Percentiles rank a stretch among this genome's conserved stretches.
phyloP scores from a whole-genome alignment of 1,140 invertebrate species.

The Eupristina koningsbergeri region DNA sequence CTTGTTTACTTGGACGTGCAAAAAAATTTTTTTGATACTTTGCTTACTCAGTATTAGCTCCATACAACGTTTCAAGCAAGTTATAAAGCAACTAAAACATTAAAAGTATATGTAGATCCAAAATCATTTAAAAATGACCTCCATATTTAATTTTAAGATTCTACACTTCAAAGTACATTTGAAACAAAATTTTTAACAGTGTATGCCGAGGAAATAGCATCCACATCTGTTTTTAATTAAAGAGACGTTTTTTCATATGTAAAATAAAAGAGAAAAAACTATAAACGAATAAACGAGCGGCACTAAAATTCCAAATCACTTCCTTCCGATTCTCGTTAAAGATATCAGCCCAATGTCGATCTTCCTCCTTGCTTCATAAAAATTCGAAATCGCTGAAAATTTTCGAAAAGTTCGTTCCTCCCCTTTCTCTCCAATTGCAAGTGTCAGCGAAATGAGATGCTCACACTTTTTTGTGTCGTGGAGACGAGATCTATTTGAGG shows the following conservation, averaged over 20 bases:
- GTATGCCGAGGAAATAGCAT: neutral
- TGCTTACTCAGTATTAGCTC: neutral
- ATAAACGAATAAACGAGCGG: neutral
- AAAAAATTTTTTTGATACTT: neutral
- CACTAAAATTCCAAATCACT: constrained; percentile 18
- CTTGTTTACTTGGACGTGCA: neutral
- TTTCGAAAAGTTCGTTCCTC: constrained; percentile 1
- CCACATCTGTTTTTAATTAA: constrained; percentile 46
- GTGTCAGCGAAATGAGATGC: constrained; percentile 23
- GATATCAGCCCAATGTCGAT: constrained; percentile 10
- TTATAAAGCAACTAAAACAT: neutral
- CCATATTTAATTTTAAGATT: neutral
- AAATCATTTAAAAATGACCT: neutral
- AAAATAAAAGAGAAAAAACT: too few species aligned
- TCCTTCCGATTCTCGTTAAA: constrained; percentile 48
- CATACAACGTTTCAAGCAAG: neutral
- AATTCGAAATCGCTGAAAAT: constrained; percentile 35
- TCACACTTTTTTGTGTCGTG: constrained; percentile 11
- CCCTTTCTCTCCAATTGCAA: neutral
- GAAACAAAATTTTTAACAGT: neutral
- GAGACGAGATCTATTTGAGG: constrained; percentile 64
- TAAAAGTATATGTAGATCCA: neutral
- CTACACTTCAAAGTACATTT: neutral
- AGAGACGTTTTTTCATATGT: constrained; percentile 3
- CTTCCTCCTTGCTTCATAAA: constrained; percentile 27